Evolutionary conservation across 2,113 vertebrate genomes (phyloP).

Genomic region (Poecilia latipinna): DNA sequence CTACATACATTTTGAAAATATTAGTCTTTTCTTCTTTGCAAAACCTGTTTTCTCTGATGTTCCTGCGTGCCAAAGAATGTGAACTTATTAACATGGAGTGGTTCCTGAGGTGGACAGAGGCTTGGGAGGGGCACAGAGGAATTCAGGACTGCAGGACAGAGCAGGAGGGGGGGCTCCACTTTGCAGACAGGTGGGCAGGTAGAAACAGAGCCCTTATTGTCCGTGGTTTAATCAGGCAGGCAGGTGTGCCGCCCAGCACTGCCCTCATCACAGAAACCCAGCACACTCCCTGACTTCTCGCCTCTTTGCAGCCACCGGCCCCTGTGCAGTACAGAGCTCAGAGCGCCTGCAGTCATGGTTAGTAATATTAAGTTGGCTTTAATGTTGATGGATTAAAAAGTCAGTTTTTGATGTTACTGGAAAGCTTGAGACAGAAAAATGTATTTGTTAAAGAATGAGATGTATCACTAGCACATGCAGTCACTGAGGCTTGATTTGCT

Average conservation of each 20-base stretch:
- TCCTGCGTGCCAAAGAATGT: constrained; percentile 30
- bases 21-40: neutral
- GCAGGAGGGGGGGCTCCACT: constrained; percentile 54
- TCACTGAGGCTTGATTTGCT: constrained; percentile 40
- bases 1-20: neutral
- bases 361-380: constrained; percentile 44
- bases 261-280: constrained; percentile 46
- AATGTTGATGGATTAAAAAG: constrained; percentile 48
- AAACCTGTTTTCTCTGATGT: constrained; percentile 15
- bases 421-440: constrained; percentile 36
- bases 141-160: constrained; percentile 67
- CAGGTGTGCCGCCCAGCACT: constrained; percentile 73
- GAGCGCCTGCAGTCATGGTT: constrained; percentile 44
- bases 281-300: constrained; percentile 45
- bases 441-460: constrained; percentile 22
- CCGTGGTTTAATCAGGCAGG: constrained; percentile 66
- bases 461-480: constrained; percentile 18
- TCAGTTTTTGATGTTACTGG: constrained; percentile 35
- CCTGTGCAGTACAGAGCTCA: constrained; percentile 10
- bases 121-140: constrained; percentile 59
- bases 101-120: constrained; percentile 39
- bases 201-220: constrained; percentile 77
- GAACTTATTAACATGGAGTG: constrained; percentile 42
- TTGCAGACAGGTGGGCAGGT: constrained; percentile 77
- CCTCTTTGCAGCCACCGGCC: constrained; percentile 31